Conservation (phyloP, 2,113 vertebrate species). For the Onychostoma macrolepis region DNA sequence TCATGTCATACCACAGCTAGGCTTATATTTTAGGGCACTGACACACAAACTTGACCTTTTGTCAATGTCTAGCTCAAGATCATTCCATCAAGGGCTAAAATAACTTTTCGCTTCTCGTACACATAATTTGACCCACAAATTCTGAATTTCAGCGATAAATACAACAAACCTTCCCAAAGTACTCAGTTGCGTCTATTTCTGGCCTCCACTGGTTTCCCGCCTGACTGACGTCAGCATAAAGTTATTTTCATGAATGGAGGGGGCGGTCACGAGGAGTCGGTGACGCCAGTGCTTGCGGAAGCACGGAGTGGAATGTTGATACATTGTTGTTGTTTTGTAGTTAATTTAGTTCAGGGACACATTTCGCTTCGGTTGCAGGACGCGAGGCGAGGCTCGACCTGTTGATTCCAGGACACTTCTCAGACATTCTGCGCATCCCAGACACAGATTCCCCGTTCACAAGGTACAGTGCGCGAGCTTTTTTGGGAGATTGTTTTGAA, state of each 20-base stretch:
- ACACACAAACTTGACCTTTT: not conserved
- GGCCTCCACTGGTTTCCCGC: slow-evolving; percentile 65
- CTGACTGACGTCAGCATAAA: slow-evolving; percentile 80
- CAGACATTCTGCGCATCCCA: slow-evolving; percentile 59
- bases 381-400: slow-evolving; percentile 52
- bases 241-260: slow-evolving; percentile 88
- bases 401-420: slow-evolving; percentile 42
- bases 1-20: not conserved
- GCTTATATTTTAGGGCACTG: not conserved
- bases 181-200: slow-evolving; percentile 77
- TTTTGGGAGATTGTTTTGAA: slow-evolving; percentile 65
- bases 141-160: slow-evolving; percentile 44
- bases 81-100: not conserved
- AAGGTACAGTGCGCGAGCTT: slow-evolving; percentile 69
- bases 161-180: slow-evolving; percentile 70
- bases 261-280: slow-evolving; percentile 81
- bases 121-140: not conserved
- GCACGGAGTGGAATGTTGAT: slow-evolving; percentile 81
- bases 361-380: slow-evolving; percentile 61
- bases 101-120: not conserved
- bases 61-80: too few relatives aligned
- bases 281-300: slow-evolving; percentile 83
- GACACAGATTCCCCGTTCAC: slow-evolving; percentile 64
- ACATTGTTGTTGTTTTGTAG: slow-evolving; percentile 85
- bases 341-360: slow-evolving; percentile 72